phyloP scores from a whole-genome alignment of 2,113 vertebrate species.

The Atlantisia rogersi region DNA sequence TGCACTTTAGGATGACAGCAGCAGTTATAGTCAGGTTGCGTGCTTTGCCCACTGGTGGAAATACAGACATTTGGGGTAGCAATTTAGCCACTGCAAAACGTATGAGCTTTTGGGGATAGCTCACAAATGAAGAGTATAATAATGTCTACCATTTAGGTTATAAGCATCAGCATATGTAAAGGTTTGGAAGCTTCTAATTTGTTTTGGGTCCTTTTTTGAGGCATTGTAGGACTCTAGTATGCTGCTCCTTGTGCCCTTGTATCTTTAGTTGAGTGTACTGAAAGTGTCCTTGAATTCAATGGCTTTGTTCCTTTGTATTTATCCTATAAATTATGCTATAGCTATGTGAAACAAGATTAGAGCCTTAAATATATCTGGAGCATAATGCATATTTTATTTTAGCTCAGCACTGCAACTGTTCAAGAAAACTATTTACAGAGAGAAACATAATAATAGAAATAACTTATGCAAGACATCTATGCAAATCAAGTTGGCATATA shows the following conservation, averaged over 20 bases:
- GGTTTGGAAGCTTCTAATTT: background rate
- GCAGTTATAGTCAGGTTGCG: background rate
- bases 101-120: background rate
- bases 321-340: background rate
- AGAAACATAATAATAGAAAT: background rate
- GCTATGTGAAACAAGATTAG: conserved; percentile 13
- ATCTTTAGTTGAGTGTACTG: background rate
- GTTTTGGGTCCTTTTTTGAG: background rate
- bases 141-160: background rate
- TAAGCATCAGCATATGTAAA: background rate
- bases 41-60: background rate
- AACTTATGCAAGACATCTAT: background rate
- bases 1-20: background rate
- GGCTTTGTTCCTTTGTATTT: background rate
- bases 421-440: conserved; percentile 35
- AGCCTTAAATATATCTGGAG: conserved; percentile 38
- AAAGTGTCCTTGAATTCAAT: background rate
- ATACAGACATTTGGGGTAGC: background rate
- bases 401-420: background rate
- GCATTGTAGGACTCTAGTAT: background rate
- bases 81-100: background rate
- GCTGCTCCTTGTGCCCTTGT: background rate
- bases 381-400: conserved; percentile 30
- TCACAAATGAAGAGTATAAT: background rate
- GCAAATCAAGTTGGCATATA: background rate